phyloP scores from a whole-genome alignment of 1,140 invertebrate genomes.

The Ladona fulva region DNA sequence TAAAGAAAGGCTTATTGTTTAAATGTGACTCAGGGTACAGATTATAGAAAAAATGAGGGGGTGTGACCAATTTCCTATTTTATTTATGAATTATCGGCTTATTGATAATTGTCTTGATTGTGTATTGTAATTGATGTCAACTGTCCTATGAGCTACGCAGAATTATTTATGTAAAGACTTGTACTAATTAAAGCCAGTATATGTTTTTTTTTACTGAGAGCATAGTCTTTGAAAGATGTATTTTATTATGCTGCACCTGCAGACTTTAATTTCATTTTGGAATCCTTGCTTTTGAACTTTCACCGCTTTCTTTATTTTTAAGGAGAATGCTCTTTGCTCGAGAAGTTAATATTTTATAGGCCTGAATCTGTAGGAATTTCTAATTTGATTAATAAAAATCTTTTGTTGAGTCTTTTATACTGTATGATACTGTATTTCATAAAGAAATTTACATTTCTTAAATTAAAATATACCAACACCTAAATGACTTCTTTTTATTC shows the following conservation, averaged over 20 bases:
- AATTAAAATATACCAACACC: neutral
- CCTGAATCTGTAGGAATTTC: neutral
- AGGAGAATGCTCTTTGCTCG: neutral
- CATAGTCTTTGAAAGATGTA: neutral
- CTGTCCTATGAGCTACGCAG: neutral
- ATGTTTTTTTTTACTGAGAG: neutral
- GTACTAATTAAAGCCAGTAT: neutral
- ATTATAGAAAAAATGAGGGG: neutral
- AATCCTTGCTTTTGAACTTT: neutral
- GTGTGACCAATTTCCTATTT: neutral
- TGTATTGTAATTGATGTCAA: neutral
- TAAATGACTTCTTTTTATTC: neutral
- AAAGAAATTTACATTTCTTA: neutral
- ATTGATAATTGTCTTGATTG: neutral
- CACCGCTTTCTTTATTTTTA: neutral
- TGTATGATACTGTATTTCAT: conserved; percentile 6
- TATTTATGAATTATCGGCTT: neutral
- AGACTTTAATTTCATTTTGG: neutral
- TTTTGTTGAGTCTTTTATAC: neutral
- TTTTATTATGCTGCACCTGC: too few relatives aligned
- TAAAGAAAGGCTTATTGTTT: neutral
- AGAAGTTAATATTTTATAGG: neutral
- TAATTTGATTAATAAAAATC: neutral
- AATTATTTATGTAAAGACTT: neutral
- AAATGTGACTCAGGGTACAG: neutral